Evolutionary conservation across 2,113 vertebrate genomes (phyloP), one percentile per base, ranked within the genome.

Genomic region (Perca schrenkii): DNA sequence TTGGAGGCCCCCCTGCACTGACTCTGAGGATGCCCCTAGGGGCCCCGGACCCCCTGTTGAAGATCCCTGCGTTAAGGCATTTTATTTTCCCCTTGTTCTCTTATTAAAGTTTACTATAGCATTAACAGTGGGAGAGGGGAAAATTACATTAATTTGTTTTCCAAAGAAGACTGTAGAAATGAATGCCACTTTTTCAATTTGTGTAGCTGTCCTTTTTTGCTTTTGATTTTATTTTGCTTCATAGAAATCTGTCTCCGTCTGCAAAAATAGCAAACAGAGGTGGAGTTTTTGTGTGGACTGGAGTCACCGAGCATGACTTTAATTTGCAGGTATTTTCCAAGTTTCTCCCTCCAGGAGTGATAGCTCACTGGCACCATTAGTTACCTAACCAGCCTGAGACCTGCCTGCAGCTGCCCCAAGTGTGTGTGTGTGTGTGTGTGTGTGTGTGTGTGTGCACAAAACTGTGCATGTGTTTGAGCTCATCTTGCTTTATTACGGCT

Each of bases 321-420:
- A 83, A 93, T 94, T 89, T 93, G 89, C 90, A 92, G 90, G 91
- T 91, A 89, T 86, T 91, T 90, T 92, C 82, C 88, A 90, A 84
- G 84, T 84, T 88, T 92, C 85, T 91, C 88, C 91, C 86, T 89
- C 47, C 74, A 91, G 87, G 85, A 92, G 88, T 77, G 86, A 93
- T 92, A 82, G 82, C 88, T 87, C 85, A 82, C 71, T 19, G 54
- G 90, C 87, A 84, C 93, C 90, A 93, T 94, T 93, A 93, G 93
- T 90, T 92, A 93, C 91, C 91, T 93, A 94, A 94, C 92, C 91
- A 94, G 88, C 89, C 92, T 58, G 76, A 86, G 90, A 86, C 83
- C 78, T 87, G 87, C 86, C 80, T 85, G 80, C 86, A 90, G 89
- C 88, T 82, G 69, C 61, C 77, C 52, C 6, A 0, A 10, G 63